Evolutionary conservation across 2,797 vertebrate species (phyloP).

Genomic region (Dromococcyx pavoninus): DNA sequence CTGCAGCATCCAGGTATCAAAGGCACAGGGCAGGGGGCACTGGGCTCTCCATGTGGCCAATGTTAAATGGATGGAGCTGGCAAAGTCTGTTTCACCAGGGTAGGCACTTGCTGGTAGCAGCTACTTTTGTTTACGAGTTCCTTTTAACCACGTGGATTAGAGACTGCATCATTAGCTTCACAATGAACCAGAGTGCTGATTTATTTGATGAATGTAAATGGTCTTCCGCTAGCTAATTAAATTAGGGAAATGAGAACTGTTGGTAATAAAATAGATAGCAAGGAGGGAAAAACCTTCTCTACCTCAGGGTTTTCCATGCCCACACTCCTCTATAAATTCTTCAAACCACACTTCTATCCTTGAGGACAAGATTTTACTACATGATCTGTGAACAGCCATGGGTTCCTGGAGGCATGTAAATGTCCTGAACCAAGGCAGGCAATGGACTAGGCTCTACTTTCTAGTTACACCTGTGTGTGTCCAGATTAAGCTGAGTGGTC

Average conservation of each 20-base stretch:
- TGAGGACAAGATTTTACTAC: neutral
- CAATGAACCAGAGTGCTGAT: conserved; percentile 61
- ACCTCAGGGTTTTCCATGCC: neutral
- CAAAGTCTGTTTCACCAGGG: neutral
- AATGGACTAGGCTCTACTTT: neutral
- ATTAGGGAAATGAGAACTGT: conserved; percentile 60
- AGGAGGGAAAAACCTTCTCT: conserved; percentile 20
- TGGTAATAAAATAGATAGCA: conserved; percentile 17
- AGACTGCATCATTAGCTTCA: conserved; percentile 62
- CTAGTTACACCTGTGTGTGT: neutral
- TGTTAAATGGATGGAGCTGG: neutral
- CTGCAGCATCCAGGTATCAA: neutral
- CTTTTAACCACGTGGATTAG: conserved; percentile 29
- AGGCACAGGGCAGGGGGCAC: neutral
- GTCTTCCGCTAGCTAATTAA: conserved; percentile 51
- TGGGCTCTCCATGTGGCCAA: neutral
- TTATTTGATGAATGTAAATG: conserved; percentile 68
- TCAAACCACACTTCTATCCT: neutral
- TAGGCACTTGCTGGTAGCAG: neutral
- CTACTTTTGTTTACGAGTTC: conserved; percentile 51
- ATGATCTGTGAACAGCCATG: neutral
- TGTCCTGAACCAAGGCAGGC: neutral
- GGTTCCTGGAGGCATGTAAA: neutral
- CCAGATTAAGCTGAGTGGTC: neutral
- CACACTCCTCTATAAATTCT: neutral